Percentiles rank a stretch among this genome's conserved stretches.
Conservation (phyloP, 2,113 vertebrate genomes). For the Rhea pennata region DNA sequence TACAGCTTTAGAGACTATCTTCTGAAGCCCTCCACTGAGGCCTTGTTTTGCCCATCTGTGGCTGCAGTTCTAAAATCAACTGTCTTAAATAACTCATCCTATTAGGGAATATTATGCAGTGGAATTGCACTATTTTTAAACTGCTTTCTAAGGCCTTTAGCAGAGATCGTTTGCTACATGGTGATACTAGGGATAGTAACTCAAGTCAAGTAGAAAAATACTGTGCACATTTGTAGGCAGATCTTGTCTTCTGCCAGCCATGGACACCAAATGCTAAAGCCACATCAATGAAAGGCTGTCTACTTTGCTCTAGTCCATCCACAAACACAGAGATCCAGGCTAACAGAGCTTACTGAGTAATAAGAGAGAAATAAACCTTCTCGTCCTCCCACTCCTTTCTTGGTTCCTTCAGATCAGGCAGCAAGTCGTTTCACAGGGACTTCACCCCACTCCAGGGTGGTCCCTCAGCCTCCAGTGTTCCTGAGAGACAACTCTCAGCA, state of each 20-base stretch:
- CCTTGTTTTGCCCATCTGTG: neutral
- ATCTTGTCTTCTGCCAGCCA: neutral
- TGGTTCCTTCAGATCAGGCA: neutral
- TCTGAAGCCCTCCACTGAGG: neutral
- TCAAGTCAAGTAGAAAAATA: neutral
- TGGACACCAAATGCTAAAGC: neutral
- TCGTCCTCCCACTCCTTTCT: neutral
- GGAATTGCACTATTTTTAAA: neutral
- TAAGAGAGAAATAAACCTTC: neutral
- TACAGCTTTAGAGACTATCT: neutral
- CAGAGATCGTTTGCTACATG: accelerated
- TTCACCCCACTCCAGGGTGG: neutral
- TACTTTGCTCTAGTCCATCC: accelerated
- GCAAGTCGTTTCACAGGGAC: neutral
- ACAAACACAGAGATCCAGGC: neutral
- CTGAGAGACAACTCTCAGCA: neutral
- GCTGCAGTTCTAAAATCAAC: neutral
- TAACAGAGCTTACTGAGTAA: neutral
- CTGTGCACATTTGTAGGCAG: neutral
- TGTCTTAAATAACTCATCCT: neutral
- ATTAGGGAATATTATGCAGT: neutral
- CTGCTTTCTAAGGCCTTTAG: neutral
- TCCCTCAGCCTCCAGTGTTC: neutral
- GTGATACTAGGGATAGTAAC: neutral
- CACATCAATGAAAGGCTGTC: neutral